Conservation (phyloP, 2,113 vertebrate species). For the Thunnus thynnus region DNA sequence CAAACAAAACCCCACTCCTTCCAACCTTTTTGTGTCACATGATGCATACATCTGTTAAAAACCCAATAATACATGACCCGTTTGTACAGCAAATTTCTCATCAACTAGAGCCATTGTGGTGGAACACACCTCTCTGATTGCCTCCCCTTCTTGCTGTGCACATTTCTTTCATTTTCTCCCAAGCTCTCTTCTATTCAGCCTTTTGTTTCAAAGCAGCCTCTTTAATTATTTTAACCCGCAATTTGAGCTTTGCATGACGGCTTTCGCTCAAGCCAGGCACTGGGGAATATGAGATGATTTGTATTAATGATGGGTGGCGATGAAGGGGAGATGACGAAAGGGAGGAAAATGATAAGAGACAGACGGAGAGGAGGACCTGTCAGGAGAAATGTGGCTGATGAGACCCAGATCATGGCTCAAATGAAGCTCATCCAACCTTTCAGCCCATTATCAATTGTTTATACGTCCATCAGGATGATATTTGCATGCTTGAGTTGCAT, state of each 20-base stretch:
- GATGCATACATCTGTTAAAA: slow-evolving; percentile 59
- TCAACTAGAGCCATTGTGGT: slow-evolving; percentile 71
- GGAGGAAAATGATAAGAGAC: slow-evolving; percentile 71
- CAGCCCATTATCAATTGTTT: slow-evolving; percentile 55
- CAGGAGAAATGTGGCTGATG: slow-evolving; percentile 64
- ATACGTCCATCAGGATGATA: slow-evolving; percentile 42
- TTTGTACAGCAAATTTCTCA: slow-evolving; percentile 71
- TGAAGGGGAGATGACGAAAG: slow-evolving; percentile 62
- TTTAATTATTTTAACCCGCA: slow-evolving; percentile 76
- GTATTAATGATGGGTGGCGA: slow-evolving; percentile 80
- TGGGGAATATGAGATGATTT: slow-evolving; percentile 76
- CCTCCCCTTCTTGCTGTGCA: slow-evolving; percentile 48
- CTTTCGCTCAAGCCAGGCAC: slow-evolving; percentile 67
- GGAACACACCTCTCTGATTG: slow-evolving; percentile 73
- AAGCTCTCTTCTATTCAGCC: slow-evolving; percentile 56
- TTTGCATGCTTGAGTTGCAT: slow-evolving; percentile 15
- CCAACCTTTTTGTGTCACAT: slow-evolving; percentile 33
- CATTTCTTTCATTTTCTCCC: slow-evolving; percentile 71
- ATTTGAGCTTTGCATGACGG: slow-evolving; percentile 69
- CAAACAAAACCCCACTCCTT: slow-evolving; percentile 21
- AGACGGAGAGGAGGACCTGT: slow-evolving; percentile 71
- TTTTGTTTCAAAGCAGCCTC: slow-evolving; percentile 75
- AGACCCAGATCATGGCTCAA: slow-evolving; percentile 66
- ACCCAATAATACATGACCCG: slow-evolving; percentile 59
- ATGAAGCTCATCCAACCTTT: slow-evolving; percentile 63